Percentiles rank a stretch among this genome's conserved stretches.
Conservation (phyloP, 2,888 invertebrate genomes). For the Cremastinae sp. region DNA sequence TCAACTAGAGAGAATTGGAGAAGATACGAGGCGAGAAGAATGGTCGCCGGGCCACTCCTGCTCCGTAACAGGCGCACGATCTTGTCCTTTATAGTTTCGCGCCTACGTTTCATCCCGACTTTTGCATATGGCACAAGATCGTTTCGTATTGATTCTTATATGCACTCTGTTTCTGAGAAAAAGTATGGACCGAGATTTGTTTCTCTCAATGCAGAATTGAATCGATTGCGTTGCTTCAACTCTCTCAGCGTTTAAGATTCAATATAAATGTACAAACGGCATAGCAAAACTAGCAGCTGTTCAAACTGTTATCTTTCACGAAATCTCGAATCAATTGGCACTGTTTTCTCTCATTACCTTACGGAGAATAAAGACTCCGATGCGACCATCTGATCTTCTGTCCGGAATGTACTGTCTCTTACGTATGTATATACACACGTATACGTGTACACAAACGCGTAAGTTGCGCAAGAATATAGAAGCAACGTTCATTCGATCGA, state of each 20-base stretch:
- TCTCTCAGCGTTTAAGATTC: background rate
- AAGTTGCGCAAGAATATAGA: constrained; percentile 51
- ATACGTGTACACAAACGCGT: constrained; percentile 17
- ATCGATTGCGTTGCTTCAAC: background rate
- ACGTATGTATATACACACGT: background rate
- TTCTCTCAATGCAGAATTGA: background rate
- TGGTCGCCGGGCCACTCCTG: constrained; percentile 53
- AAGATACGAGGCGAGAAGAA: constrained; percentile 27
- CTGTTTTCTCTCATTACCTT: constrained; percentile 59
- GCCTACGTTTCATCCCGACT: constrained; percentile 51
- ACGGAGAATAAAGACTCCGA: constrained; percentile 25
- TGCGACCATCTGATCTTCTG: constrained; percentile 54
- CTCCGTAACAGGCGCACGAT: constrained; percentile 50
- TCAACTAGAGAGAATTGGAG: constrained; percentile 15
- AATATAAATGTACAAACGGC: constrained; percentile 34
- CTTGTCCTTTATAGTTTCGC: constrained; percentile 59
- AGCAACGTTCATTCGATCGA: constrained; percentile 37
- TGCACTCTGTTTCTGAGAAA: background rate
- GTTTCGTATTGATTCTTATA: constrained; percentile 8
- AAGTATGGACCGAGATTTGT: constrained; percentile 2
- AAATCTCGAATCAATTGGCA: constrained; percentile 61
- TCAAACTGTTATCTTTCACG: constrained; percentile 32
- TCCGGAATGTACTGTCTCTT: constrained; percentile 31
- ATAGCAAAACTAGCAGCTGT: constrained; percentile 53
- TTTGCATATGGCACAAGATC: constrained; percentile 47